Percentiles rank a stretch among this genome's conserved stretches.
Conservation (phyloP, 1,140 invertebrate genomes). For the Drosophila simulans region DNA sequence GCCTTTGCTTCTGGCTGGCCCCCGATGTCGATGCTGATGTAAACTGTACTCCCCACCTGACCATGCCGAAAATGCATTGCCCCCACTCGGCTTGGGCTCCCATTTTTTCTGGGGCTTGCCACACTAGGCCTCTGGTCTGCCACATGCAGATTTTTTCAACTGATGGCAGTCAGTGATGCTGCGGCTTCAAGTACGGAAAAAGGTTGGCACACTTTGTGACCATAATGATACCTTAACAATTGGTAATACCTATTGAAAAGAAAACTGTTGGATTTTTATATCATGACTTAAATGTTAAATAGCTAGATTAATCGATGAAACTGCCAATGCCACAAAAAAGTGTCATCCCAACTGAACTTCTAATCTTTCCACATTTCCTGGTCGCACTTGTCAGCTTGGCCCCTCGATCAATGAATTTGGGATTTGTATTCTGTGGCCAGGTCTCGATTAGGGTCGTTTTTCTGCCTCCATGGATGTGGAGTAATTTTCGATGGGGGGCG, state of each 20-base stretch:
- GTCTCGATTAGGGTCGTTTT: conserved; percentile 34
- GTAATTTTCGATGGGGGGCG: conserved; percentile 1
- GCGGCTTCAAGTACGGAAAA: conserved; percentile 2
- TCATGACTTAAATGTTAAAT: too few relatives aligned
- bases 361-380: conserved; percentile 9
- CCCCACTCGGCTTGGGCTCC: neutral
- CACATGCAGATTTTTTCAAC: conserved; percentile 55
- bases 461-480: conserved; percentile 7
- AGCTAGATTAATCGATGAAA: neutral
- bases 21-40: conserved; percentile 48
- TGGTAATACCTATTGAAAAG: too few relatives aligned
- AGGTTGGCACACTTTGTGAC: neutral
- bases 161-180: conserved; percentile 32
- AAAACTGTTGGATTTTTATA: too few relatives aligned
- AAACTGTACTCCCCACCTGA: conserved; percentile 50
- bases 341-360: conserved; percentile 2
- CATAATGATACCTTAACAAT: neutral
- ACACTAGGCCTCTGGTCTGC: conserved; percentile 29
- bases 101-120: conserved; percentile 18
- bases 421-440: conserved; percentile 50
- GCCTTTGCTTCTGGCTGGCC: conserved; percentile 41
- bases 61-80: conserved; percentile 32
- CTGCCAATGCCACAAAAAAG: neutral
- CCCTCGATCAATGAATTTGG: conserved; percentile 47
- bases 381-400: conserved; percentile 44